Evolutionary conservation across 64 coral and sea anemone genomes (phyloP), one percentile per base, ranked within the genome.

Genomic region (Trachythela sp.): DNA sequence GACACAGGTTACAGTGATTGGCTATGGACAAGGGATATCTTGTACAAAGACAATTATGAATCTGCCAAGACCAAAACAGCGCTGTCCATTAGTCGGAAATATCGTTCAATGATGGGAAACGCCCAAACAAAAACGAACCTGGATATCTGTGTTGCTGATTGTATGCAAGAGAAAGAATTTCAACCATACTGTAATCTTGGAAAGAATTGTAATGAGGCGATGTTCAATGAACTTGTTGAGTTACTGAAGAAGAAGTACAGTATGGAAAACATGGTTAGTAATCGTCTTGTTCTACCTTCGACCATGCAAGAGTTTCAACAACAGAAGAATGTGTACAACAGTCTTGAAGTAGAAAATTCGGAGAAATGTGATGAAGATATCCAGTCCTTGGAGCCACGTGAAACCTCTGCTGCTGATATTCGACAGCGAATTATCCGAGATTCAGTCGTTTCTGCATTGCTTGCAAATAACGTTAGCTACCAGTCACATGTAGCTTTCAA

Each of bases 191-290:
- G 75, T 20, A 80, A 80, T 39, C 14, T 38, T 35, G 34, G 34
- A 35, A 80, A 80, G 30, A 39, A 35, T 80, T 80, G 75, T 30
- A 22, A 13, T 13, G 75, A 80, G 33, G 33, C 75, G 30, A 80
- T 18, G 20, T 80, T 80, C 33, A 39, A 37, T 80, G 75, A 80
- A 39, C 75, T 80, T 35, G 75, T 80, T 39, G 75, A 80, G 37
- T 80, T 80, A 39, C 37, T 80, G 30, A 80, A 80, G 75, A 80
- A 80, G 26, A 80, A 80, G 35, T 80, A 80, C 75, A 80, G 75
- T 39, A 80, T 80, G 75, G 75, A 80, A 18, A 80, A 35, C 75
- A 35, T 80, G 75, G 20, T 37, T 15, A 80, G 33, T 37, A 80
- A 35, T 6, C 75, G 0, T 37, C 34, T 80, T 15, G 31, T 37